Base-by-base conservation (phyloP, 2,888 invertebrate genomes). In the Notodonta ziczac region DNA sequence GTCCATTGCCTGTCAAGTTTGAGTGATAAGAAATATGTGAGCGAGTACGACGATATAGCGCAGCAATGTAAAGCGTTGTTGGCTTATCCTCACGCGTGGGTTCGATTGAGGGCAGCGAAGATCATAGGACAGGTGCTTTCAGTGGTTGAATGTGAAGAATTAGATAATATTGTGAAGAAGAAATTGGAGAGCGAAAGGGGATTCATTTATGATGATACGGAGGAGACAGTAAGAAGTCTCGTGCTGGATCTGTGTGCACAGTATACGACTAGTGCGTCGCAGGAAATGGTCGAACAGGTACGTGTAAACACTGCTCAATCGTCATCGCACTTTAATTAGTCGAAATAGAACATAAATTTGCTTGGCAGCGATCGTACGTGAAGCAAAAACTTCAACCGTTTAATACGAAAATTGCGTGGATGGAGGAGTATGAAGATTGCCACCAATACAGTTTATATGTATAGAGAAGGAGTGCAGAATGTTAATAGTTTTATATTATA, bases 21-120 rank as follows among this genome's bases (percentile, higher is more conserved):
- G 61, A 94, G 94, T 13, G 91, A 93, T 67, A 85, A 88, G 4
- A 91, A 92, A 50, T 93, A 89, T 65, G 62, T 71, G 0, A 84
- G 86, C 40, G 90, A 94, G 57, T 88, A 94, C 4, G 95, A 96
- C 65, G 94, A 94, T 64, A 86, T 96, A 75, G 94, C 94, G 58
- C 95, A 95, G 81, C 94, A 96, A 78, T 95, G 96, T 74, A 97
- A 97, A 85, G 94, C 93, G 16, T 94, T 97, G 53, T 84, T 98
- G 14, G 96, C 95, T 0, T 96, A 98, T 85, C 97, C 97, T 13
- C 98, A 98, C 82, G 94, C 96, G 44, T 98, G 98, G 98, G 97
- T 98, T 0, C 95, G 98, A 60, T 90, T 97, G 55, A 95, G 95
- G 62, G 95, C 98, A 0, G 95, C 96, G 0, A 97, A 97, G 83